These are phyloP conservation scores for Halictus rubicundus DNA, from an alignment of 1,140 invertebrate genomes.

Conservation along the genomic window DNA sequence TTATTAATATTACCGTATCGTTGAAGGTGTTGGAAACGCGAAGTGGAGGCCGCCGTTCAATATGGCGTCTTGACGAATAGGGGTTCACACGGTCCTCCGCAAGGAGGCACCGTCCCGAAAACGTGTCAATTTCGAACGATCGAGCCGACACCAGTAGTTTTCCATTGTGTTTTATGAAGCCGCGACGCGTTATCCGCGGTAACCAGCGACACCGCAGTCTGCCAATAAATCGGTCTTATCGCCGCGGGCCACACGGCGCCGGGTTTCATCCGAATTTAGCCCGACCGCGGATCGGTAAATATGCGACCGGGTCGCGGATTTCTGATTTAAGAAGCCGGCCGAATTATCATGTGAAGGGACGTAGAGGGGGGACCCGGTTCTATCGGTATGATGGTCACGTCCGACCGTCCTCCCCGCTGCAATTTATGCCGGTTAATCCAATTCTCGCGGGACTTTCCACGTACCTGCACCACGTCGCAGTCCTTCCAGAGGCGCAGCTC, in stretches of 20 bases:
- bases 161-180: not conserved
- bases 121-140: not conserved
- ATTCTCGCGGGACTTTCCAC: constrained; percentile 52
- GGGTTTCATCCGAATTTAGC: constrained; percentile 23
- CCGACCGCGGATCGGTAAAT: constrained; percentile 8
- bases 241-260: not conserved
- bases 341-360: constrained; percentile 25
- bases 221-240: constrained; percentile 43
- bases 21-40: too few species aligned
- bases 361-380: not conserved
- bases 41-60: too few species aligned
- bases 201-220: not conserved
- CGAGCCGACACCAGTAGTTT: not conserved
- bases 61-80: too few species aligned
- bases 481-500: constrained; percentile 87
- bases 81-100: too few species aligned
- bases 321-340: constrained; percentile 33
- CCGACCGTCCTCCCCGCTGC: not conserved
- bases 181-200: constrained; percentile 2
- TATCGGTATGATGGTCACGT: constrained; percentile 36
- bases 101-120: too few species aligned
- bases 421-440: constrained; percentile 51
- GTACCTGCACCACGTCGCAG: constrained; percentile 90
- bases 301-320: not conserved
- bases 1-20: too few species aligned